phyloP scores from a whole-genome alignment of 2,888 invertebrate species.

The Megastigmus dorsalis region DNA sequence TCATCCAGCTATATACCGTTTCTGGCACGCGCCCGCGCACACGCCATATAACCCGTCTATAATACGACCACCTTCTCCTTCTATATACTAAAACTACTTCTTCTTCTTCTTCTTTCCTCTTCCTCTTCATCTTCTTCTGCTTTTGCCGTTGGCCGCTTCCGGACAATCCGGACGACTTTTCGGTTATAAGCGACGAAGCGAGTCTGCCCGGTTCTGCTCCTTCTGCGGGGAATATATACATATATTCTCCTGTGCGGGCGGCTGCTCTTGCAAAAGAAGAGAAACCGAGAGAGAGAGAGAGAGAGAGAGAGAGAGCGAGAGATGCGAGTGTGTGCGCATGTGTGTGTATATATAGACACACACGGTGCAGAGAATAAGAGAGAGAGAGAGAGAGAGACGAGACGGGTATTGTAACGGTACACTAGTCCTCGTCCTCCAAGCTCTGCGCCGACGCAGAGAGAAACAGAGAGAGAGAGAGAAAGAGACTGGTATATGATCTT shows the following conservation, averaged over 20 bases:
- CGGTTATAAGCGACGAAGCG: slow-evolving; percentile 17
- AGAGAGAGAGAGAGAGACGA: slow-evolving; percentile 14
- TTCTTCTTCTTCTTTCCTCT: too few species aligned
- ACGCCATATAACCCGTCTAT: not conserved
- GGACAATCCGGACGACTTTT: slow-evolving; percentile 50
- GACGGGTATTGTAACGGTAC: slow-evolving; percentile 55
- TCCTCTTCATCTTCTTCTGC: too few species aligned
- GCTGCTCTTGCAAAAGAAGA: not conserved
- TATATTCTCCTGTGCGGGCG: slow-evolving; percentile 29
- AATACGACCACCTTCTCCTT: slow-evolving; percentile 5
- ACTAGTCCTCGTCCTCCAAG: slow-evolving; percentile 43
- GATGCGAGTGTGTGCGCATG: not conserved
- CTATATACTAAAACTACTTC: too few species aligned
- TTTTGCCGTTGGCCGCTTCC: slow-evolving; percentile 31
- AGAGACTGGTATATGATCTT: slow-evolving; percentile 49
- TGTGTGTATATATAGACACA: not conserved
- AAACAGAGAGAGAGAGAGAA: slow-evolving; percentile 23
- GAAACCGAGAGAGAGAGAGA: not conserved
- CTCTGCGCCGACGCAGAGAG: slow-evolving; percentile 12
- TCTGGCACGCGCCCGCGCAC: slow-evolving; percentile 20
- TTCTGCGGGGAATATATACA: too few species aligned
- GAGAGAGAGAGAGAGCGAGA: not conserved
- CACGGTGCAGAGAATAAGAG: not conserved
- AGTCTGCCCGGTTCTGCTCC: slow-evolving; percentile 15
- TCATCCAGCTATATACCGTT: not conserved